Evolutionary conservation across 2,888 invertebrate genomes (phyloP).

Genomic region (Lithophane leautieri): DNA sequence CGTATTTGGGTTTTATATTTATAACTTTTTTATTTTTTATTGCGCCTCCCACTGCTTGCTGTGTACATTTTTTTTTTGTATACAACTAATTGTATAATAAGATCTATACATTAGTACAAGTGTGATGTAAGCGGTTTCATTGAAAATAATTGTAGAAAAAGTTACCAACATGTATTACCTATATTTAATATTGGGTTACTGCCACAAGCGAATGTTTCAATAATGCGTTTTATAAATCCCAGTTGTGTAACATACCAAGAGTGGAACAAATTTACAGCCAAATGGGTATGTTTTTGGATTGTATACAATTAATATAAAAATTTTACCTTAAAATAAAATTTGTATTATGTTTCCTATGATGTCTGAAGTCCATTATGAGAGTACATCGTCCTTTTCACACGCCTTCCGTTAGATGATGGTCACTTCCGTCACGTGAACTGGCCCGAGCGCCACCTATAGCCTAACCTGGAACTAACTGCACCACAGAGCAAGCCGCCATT

Average conservation of each 20-base stretch:
- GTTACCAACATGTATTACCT: background rate
- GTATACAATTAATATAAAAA: background rate
- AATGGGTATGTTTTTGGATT: background rate
- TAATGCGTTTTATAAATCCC: slow-evolving; percentile 12
- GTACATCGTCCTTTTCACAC: background rate
- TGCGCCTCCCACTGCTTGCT: background rate
- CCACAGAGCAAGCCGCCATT: too few species aligned
- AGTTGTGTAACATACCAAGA: background rate
- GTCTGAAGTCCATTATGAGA: background rate
- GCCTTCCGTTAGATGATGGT: background rate
- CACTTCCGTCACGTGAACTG: too few species aligned
- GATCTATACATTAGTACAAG: background rate
- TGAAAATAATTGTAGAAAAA: background rate
- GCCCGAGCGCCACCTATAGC: too few species aligned
- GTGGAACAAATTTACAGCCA: background rate
- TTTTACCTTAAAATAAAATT: too few species aligned
- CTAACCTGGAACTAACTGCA: too few species aligned
- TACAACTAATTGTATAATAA: background rate
- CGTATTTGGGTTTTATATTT: too few species aligned
- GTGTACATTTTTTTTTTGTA: background rate
- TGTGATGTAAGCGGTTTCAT: background rate
- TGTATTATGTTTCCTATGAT: too few species aligned
- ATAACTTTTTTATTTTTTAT: too few species aligned
- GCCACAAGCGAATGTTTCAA: slow-evolving; percentile 3
- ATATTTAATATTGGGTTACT: slow-evolving; percentile 3